Base-by-base conservation (phyloP, 2,113 vertebrate genomes). In the Cheirogaleus medius region DNA sequence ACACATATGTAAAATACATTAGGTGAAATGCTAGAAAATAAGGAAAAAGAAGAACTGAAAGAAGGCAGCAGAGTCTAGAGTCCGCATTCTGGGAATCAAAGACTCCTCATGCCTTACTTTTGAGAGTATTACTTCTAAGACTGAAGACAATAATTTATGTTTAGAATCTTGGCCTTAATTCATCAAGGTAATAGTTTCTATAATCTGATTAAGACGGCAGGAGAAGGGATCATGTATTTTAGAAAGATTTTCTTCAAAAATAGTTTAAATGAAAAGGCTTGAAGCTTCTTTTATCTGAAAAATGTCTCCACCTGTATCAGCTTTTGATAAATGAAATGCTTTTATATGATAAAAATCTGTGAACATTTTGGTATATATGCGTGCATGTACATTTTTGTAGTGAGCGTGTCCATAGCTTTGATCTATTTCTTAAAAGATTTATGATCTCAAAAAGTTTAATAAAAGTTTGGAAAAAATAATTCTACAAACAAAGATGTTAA, bases 291-390 rank as follows among this genome's bases (percentile, higher is more conserved):
- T 86, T 54, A 63, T 56, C 21, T 47, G 18, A 66, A 94, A 92
- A 90, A 49, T 58, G 18, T 47, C 23, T 42, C 49, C 39, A 71
- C 21, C 5, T 93, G 1, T 58, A 56, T 68, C 29, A 71, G 3
- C 56, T 80, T 91, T 85, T 89, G 37, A 91, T 83, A 92, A 77
- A 77, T 56, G 39, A 94, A 94, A 66, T 85, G 21, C 6, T 93
- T 49, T 66, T 49, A 37, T 56, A 39, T 93, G 47, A 76, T 25
- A 87, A 82, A 39, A 37, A 39, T 63, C 44, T 89, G 7, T 97
- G 39, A 56, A 71, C 29, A 68, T 60, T 83, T 87, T 60, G 1
- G 8, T 87, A 12, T 92, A 66, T 25, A 47, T 11, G 13, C 8
- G 5, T 66, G 1, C n/a, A 32, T 71, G 60, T 66, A 81, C 11